phyloP scores from a whole-genome alignment of 1,140 invertebrate genomes.

The Lutraria rhynchaena region DNA sequence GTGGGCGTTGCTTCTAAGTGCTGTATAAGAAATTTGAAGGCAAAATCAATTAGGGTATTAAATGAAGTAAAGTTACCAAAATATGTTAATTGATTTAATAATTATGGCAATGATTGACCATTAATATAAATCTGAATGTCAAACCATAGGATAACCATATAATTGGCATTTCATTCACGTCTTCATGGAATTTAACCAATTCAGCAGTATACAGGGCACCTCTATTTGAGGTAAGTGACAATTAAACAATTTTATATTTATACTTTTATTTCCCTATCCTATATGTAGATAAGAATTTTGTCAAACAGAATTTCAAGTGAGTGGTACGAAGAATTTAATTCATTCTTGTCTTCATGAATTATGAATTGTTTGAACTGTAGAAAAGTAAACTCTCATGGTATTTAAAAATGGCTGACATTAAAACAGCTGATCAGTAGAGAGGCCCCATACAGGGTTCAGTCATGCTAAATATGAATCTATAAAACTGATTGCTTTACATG shows the following conservation, averaged over 20 bases:
- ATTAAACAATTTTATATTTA: background rate
- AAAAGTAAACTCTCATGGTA: background rate
- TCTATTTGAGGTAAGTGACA: slow-evolving; percentile 15
- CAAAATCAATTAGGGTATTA: no score
- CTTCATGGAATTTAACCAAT: slow-evolving; percentile 26
- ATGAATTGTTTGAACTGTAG: slow-evolving; percentile 14
- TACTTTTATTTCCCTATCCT: background rate
- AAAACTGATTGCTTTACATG: background rate
- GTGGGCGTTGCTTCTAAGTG: no score
- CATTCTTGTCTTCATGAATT: slow-evolving; percentile 34
- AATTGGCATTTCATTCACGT: background rate
- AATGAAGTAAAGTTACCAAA: no score
- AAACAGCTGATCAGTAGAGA: slow-evolving; percentile 38
- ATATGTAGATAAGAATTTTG: slow-evolving; percentile 18
- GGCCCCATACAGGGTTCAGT: background rate
- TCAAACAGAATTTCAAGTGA: background rate
- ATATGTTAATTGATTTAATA: no score
- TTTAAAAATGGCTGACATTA: slow-evolving; percentile 50
- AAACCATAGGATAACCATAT: background rate
- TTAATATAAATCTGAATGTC: no score
- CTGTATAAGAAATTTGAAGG: no score
- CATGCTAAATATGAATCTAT: background rate
- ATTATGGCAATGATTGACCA: no score
- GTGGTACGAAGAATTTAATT: slow-evolving; percentile 13
- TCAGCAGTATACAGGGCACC: background rate